phyloP scores from a whole-genome alignment of 1,140 invertebrate genomes.

The Drosophila lacteicornis region DNA sequence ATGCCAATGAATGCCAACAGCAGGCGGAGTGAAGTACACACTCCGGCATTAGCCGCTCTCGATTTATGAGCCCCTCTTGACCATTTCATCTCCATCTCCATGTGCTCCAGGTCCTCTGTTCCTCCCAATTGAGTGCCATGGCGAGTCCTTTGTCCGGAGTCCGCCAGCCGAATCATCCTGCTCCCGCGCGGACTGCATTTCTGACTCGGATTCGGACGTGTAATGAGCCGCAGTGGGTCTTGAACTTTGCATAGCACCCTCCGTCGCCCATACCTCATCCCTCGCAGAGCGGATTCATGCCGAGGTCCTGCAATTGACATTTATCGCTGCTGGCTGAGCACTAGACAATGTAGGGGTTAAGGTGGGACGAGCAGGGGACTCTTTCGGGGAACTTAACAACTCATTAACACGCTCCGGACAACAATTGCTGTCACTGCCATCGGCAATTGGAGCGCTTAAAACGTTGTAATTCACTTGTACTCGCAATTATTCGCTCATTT shows the following conservation, averaged over 20 bases:
- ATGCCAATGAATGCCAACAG: slow-evolving; percentile 62
- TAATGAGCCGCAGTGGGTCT: slow-evolving; percentile 55
- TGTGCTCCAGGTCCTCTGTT: slow-evolving; percentile 1
- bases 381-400: slow-evolving; percentile 72
- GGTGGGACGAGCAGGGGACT: slow-evolving; percentile 18
- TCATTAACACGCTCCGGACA: slow-evolving; percentile 75
- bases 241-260: slow-evolving; percentile 41
- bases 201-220: slow-evolving; percentile 18
- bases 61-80: slow-evolving; percentile 74
- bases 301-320: slow-evolving; percentile 71
- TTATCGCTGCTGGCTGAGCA: slow-evolving; percentile 68
- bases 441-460: slow-evolving; percentile 54
- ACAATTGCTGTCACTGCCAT: slow-evolving; percentile 55
- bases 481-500: slow-evolving; percentile 60
- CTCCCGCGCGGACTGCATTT: slow-evolving; percentile 19
- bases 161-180: slow-evolving; percentile 16
- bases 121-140: slow-evolving; percentile 48
- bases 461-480: slow-evolving; percentile 57
- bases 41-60: slow-evolving; percentile 63
- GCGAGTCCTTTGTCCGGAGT: slow-evolving; percentile 24
- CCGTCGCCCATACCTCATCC: slow-evolving; percentile 5
- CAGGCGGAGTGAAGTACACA: slow-evolving; percentile 62
- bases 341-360: slow-evolving; percentile 39
- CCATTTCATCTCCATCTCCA: slow-evolving; percentile 6
- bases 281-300: slow-evolving; percentile 15